These are phyloP conservation scores for Rhynchophorus ferrugineus DNA, from an alignment of 1,140 invertebrate species.

Conservation along the genomic window DNA sequence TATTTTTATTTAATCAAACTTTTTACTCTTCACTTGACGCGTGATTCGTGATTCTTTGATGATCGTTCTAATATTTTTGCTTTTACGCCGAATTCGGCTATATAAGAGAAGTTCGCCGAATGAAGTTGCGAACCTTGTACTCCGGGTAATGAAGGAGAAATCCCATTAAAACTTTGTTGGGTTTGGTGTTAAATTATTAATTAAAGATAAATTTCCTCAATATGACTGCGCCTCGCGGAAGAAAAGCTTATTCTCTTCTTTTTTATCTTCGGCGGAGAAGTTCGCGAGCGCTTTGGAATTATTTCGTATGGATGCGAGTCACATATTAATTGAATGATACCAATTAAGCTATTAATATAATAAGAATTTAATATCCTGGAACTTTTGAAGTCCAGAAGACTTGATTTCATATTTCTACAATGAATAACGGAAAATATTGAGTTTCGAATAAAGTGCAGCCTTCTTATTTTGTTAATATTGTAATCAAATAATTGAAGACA, in stretches of 20 bases:
- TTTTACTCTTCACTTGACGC: not conserved
- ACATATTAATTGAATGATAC: no score
- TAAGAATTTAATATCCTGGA: no score
- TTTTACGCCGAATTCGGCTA: conserved; percentile 7
- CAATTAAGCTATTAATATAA: no score
- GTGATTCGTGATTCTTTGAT: not conserved
- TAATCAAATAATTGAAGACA: no score
- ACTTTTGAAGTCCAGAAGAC: no score
- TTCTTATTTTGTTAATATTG: no score
- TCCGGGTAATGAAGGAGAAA: conserved; percentile 15
- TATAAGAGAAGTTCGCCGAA: conserved; percentile 13
- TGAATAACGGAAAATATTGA: no score
- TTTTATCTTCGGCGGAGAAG: no score
- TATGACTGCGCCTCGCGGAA: not conserved
- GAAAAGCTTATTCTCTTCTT: not conserved
- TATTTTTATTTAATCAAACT: not conserved
- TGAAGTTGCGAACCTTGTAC: conserved; percentile 16
- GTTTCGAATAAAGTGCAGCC: no score
- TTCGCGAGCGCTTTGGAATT: no score
- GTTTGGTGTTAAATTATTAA: conserved; percentile 20
- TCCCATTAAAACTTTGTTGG: conserved; percentile 16
- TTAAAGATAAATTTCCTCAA: conserved; percentile 15
- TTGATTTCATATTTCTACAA: no score
- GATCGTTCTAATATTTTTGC: conserved; percentile 1
- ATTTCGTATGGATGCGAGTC: no score